Evolutionary conservation across 2,113 vertebrate species (phyloP), one percentile per base, ranked within the genome.

Genomic region (Pycnonotus jocosus): DNA sequence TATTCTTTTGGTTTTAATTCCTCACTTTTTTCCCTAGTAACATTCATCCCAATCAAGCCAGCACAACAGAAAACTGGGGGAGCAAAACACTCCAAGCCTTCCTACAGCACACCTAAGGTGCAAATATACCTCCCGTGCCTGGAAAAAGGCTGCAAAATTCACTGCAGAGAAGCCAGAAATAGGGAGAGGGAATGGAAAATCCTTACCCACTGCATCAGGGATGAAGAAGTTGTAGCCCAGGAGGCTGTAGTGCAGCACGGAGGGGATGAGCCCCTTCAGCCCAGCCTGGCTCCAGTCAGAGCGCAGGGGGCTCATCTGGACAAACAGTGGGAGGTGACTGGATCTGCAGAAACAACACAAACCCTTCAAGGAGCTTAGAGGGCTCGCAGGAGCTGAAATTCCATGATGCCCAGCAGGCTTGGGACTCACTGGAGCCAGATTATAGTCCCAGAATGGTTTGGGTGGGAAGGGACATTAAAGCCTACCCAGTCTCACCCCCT

Each of bases 141-240:
- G 7, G 21, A 19, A 4, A 15, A 37, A 56, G 2, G 21, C 79
- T 27, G 15, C 37, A 40, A 38, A 40, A n/a, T 3, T 11, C 72
- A 15, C 78, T 24, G 35, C 30, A 22, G 91, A 28, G 56, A 24
- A 40, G 70, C 8, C 69, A 74, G 42, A 13, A 45, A 38, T 0
- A 4, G 25, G 2, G 2, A 6, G 61, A 5, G 1, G 0, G 2
- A 16, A 10, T 3, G 23, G 27, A 10, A 69, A 69, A 9, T 48
- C 35, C 71, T 83, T 35, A 99, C 99, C 99, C 95, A 99, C 98
- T 96, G 98, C 97, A 88, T 99, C 99, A 6, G 99, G 98, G 98
- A 99, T 98, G 98, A 99, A 98, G 98, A 99, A 99, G 97, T 98
- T 98, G 98, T 99, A 99, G 95, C 99, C 99, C 97, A 99, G 88